Conservation (phyloP, 2,888 invertebrate species). For the Polymixis lichenea region DNA sequence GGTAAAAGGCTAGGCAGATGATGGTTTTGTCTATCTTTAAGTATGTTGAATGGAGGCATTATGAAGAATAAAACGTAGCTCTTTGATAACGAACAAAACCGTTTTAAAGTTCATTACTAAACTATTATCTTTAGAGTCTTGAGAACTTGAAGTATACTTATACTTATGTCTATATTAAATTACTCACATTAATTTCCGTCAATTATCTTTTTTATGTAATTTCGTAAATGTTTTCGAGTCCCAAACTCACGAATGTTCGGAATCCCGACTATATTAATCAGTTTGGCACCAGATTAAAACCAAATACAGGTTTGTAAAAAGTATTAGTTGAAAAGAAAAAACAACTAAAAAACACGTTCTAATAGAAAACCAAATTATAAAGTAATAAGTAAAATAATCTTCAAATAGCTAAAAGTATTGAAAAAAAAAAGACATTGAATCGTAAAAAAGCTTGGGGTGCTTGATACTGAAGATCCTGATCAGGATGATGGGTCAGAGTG, state of each 20-base stretch:
- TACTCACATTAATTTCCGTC: constrained; percentile 2
- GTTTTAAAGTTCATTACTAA: constrained; percentile 12
- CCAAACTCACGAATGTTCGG: not conserved
- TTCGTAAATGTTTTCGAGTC: not conserved
- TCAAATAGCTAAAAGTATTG: too few relatives aligned
- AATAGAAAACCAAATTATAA: too few relatives aligned
- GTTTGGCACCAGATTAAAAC: not conserved
- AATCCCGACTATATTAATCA: not conserved
- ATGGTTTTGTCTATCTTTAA: constrained; percentile 6
- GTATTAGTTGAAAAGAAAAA: not conserved
- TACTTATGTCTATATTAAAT: not conserved
- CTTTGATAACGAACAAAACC: constrained; percentile 1
- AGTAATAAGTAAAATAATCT: too few relatives aligned
- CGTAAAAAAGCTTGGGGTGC: too few relatives aligned
- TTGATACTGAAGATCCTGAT: too few relatives aligned
- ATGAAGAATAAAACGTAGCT: not conserved
- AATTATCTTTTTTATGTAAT: not conserved
- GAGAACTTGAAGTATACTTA: not conserved
- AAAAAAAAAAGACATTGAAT: too few relatives aligned
- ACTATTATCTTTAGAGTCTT: not conserved
- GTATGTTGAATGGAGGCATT: constrained; percentile 1
- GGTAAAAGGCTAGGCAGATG: too few relatives aligned
- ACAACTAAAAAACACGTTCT: too few relatives aligned
- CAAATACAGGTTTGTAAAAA: not conserved
- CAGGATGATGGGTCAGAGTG: too few relatives aligned